Evolutionary conservation across 2,113 vertebrate species (phyloP), one percentile per base, ranked within the genome.

Genomic region (Callipepla californica): DNA sequence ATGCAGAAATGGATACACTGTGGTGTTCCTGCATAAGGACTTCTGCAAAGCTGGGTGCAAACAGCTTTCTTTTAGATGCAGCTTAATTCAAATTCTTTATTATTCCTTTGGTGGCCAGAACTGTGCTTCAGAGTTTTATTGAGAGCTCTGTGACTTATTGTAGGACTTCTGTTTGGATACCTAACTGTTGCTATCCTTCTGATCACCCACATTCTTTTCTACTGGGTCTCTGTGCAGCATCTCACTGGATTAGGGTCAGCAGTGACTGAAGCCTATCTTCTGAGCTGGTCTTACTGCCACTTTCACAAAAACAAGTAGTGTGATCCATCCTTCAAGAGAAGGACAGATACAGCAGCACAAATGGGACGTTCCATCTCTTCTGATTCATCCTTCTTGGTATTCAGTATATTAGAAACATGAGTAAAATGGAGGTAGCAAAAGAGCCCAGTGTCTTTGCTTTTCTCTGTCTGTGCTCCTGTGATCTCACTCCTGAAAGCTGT

Each of bases 41-140:
- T 82, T 59, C 62, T 75, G 36, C 62, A 90, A 92, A 80, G 45
- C 40, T 44, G 22, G 75, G 40, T 89, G 57, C 67, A 75, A 44
- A 45, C 47, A 63, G 74, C 58, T 91, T 87, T 69, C 68, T 87
- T 80, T 59, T 36, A 80, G 75, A 5, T 18, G n/a, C 70, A 81
- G 23, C 38, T 93, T 59, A 58, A 69, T 89, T 77, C 83, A 75
- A 6, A 77, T 90, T 91, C 89, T 80, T 6, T 20, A 65, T 79
- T 93, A 53, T 70, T 91, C 57, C 55, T 94, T 91, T 67, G 53
- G 17, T 80, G 93, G 85, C 78, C 23, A 77, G 8, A 76, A 6
- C 2, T 92, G 8, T 6, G 18, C 57, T 86, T 84, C 17, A 30
- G 83, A 90, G 51, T 45, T 77, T 87, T 55, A 40, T 19, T 30